A percentile compares a stretch with the other conserved stretches of the same genome.
Conservation (phyloP, 2,113 vertebrate genomes). For the Cheirogaleus medius region DNA sequence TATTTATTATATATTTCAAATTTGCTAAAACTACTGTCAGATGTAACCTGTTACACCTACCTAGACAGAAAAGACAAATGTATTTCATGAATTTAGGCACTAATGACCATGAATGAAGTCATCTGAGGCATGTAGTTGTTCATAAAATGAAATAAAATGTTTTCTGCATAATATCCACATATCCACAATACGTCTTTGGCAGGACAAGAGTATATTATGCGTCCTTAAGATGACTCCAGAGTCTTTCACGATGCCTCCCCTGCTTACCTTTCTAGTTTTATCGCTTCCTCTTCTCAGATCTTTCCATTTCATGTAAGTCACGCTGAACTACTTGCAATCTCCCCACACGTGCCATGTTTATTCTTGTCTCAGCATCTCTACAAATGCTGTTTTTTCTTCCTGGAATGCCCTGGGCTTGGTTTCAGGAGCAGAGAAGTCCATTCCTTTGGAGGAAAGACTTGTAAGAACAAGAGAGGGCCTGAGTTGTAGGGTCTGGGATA, state of each 20-base stretch:
- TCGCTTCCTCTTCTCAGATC: not conserved
- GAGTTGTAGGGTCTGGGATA: not conserved
- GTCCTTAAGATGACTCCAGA: not conserved
- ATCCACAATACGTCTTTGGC: not conserved
- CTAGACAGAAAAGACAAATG: not conserved
- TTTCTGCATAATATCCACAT: not conserved
- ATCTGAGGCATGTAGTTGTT: not conserved
- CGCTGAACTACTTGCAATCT: not conserved
- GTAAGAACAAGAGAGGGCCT: slow-evolving; percentile 17
- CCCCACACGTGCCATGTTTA: not conserved
- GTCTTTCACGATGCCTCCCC: not conserved
- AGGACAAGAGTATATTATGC: not conserved
- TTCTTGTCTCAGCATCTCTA: not conserved
- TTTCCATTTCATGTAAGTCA: not conserved
- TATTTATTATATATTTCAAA: too few relatives aligned
- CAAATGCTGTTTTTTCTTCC: not conserved
- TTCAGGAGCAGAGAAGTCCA: not conserved
- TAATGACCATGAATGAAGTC: not conserved
- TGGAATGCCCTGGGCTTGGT: slow-evolving; percentile 31
- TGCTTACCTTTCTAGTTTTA: not conserved
- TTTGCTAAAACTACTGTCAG: too few relatives aligned
- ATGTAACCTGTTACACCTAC: not conserved
- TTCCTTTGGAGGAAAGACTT: slow-evolving; percentile 30
- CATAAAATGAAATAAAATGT: not conserved
- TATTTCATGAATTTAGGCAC: not conserved